Evolutionary conservation across 2,888 invertebrate genomes (phyloP).

Genomic region (Phaonia tiefii): DNA sequence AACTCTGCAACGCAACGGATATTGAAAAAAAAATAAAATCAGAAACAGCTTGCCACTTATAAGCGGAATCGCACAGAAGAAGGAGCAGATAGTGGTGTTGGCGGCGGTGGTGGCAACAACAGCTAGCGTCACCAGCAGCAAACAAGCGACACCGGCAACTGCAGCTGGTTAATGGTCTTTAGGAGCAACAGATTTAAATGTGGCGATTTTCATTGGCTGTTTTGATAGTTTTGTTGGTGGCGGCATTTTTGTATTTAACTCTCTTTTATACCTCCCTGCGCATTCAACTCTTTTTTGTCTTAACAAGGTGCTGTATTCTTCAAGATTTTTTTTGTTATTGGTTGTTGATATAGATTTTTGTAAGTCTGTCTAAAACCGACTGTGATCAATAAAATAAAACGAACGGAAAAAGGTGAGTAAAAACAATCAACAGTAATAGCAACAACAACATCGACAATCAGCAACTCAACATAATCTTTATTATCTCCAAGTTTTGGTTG

Average conservation of each 20-base stretch:
- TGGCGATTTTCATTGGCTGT: conserved; percentile 66
- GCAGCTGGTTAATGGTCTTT: conserved; percentile 66
- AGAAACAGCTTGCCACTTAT: conserved; percentile 69
- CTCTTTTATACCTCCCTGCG: neutral
- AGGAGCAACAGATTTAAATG: conserved; percentile 64
- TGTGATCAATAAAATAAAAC: conserved; percentile 47
- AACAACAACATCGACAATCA: conserved; percentile 30
- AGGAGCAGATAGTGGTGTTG: conserved; percentile 65
- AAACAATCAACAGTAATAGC: conserved; percentile 32
- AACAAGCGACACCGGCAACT: conserved; percentile 36
- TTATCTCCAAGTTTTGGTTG: conserved; percentile 35
- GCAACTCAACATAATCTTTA: conserved; percentile 42
- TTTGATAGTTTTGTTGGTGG: conserved; percentile 64
- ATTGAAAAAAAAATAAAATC: conserved; percentile 62
- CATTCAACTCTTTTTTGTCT: neutral
- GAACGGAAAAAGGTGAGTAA: neutral
- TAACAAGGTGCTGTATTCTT: conserved; percentile 38
- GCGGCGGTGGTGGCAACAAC: conserved; percentile 52
- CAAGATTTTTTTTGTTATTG: conserved; percentile 51
- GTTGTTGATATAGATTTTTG: conserved; percentile 40
- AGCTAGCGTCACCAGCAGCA: conserved; percentile 53
- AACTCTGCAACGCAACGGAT: conserved; percentile 53
- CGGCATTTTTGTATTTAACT: conserved; percentile 56
- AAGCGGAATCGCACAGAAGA: conserved; percentile 43
- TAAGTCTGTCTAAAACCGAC: conserved; percentile 5